Evolutionary conservation across 37 sponge, comb jelly and placozoan genomes (phyloP), one percentile per base, ranked within the genome.

Genomic region (Haliclona indistincta): DNA sequence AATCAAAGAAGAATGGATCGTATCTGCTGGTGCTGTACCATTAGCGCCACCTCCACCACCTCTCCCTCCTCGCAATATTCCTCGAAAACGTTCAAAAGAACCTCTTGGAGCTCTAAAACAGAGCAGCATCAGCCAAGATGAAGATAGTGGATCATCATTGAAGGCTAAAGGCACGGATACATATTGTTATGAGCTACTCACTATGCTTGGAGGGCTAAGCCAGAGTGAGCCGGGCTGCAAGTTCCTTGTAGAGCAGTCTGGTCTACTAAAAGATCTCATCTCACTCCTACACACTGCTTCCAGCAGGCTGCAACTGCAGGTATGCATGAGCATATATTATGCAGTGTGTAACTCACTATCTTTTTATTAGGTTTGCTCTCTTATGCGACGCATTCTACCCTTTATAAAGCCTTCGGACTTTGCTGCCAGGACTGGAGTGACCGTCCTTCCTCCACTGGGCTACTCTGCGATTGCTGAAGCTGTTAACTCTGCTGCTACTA

Each of bases 141-240:
- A n/a, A n/a, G 22, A 11, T 25, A 26, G 25, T 25, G 22, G 26
- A 7, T n/a, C 22, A n/a, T 25, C 45, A 17, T 44, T 43, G 43
- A 54, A 34, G 43, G 19, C 61, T 0, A 79, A 79, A 61, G 43
- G 38, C 19, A 73, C 94, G 11, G 94, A 94, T 64, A 86, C 87
- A 28, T 94, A 94, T 80, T 94, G 93, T 76, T 86, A 56, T 43
- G 96, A 95, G 82, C 89, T 95, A 15, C 86, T 95, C 54, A 85
- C 96, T 22, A 97, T 97, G 94, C 30, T 94, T 55, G 80, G 87
- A 54, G 90, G 95, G 8, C 81, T 97, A 78, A 82, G 95, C 38
- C 92, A 89, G 55, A 85, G 84, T 20, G 90, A 86, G 19, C 65
- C 80, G 20, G 99, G 95, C 10, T 85, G 93, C 47, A 63, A 34